Evolutionary conservation across 2,113 vertebrate species (phyloP), one percentile per base, ranked within the genome.

Genomic region (Eretmochelys imbricata): DNA sequence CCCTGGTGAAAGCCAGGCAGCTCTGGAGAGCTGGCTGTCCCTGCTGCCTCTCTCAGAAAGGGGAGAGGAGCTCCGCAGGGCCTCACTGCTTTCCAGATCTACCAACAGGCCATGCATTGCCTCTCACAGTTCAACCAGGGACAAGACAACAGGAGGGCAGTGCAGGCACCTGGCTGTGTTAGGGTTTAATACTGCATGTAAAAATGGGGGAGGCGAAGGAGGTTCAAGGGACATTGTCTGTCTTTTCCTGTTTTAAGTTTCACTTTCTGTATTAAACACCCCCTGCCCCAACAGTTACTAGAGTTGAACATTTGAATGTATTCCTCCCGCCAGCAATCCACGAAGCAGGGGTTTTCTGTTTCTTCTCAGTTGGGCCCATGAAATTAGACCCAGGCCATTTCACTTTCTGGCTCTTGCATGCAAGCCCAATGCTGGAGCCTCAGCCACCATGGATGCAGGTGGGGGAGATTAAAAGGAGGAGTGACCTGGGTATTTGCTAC

Each of bases 171-270:
- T 5, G 31, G 62, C 62, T 35, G 31, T 5, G 9, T 16, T 25
- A 25, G 24, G 24, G 10, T 24, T 57, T 25, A 57, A 9, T 31
- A 13, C 14, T 29, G 62, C 62, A 7, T 35, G 29, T 14, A 29
- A 65, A 16, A 35, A 35, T 14, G 31, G 31, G 62, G 59, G 59
- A 62, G 62, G 27, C 10, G 31, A 5, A 65, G 62, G 62, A 35
- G 29, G 29, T 10, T 59, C 10, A 65, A 35, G 62, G 62, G 31
- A 35, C 62, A 16, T 75, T 14, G 29, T 53, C 9, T 49, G 10
- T 49, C 10, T 3, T 14, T 20, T 50, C 38, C 55, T 38, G 4
- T 0, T 29, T 42, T 0, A 1, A 5, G 22, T 49, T 75, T 2
- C 12, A 14, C 3, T 22, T 14, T 31, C 87, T 29, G 29, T 55